Conservation (phyloP, 2,888 invertebrate genomes). For the Geotrupes spiniger region DNA sequence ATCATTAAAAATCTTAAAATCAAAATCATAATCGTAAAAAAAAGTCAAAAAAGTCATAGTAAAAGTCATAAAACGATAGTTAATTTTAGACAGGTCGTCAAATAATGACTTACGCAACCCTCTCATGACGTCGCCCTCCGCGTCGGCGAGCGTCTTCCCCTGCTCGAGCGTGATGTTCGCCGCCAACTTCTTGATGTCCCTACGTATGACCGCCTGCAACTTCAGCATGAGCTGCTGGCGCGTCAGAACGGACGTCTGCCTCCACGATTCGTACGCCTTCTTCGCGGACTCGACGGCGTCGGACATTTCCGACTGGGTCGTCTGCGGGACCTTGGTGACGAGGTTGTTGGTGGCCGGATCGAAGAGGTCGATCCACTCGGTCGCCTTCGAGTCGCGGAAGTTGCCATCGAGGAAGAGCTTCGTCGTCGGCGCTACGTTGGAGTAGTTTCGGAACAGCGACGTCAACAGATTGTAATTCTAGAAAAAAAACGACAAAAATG, state of each 20-base stretch:
- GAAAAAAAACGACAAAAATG: too few relatives aligned
- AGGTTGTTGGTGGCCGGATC: slow-evolving; percentile 93
- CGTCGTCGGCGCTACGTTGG: slow-evolving; percentile 63
- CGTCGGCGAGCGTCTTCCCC: slow-evolving; percentile 95
- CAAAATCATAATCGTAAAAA: too few relatives aligned
- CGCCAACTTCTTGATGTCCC: slow-evolving; percentile 86
- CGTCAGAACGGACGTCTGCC: slow-evolving; percentile 84
- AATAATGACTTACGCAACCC: slow-evolving; percentile 80
- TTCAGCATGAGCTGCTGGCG: slow-evolving; percentile 74
- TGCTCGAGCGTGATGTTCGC: slow-evolving; percentile 92
- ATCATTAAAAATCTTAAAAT: too few relatives aligned
- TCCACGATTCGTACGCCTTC: slow-evolving; percentile 77
- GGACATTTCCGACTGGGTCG: slow-evolving; percentile 86
- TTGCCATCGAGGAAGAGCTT: slow-evolving; percentile 96
- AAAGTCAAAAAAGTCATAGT: too few relatives aligned
- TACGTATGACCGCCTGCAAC: slow-evolving; percentile 79
- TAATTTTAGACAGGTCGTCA: too few relatives aligned
- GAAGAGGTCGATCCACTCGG: slow-evolving; percentile 91
- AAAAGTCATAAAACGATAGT: too few relatives aligned
- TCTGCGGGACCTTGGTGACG: slow-evolving; percentile 80
- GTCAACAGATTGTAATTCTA: neutral
- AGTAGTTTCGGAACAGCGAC: slow-evolving; percentile 29
- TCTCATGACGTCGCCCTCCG: slow-evolving; percentile 96
- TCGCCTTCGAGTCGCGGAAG: slow-evolving; percentile 88
- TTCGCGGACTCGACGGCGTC: slow-evolving; percentile 83